Conservation (phyloP, 2,888 invertebrate genomes). For the Hololepta plana region DNA sequence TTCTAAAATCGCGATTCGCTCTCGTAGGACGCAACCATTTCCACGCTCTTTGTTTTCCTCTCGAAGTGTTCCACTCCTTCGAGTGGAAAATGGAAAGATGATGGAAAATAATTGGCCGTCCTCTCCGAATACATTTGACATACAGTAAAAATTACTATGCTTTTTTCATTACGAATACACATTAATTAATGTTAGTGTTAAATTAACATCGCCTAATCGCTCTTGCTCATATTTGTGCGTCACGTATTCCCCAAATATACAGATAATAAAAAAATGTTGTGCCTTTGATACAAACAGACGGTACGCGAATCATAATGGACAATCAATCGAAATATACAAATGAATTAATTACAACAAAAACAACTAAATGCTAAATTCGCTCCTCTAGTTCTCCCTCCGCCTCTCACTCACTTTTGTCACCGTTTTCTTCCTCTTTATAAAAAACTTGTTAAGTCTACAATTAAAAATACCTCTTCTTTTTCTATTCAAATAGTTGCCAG, state of each 20-base stretch:
- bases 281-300: too few relatives aligned
- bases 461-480: too few relatives aligned
- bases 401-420: too few relatives aligned
- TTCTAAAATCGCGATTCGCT: too few relatives aligned
- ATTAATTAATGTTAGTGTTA: constrained; percentile 6
- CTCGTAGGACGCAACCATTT: too few relatives aligned
- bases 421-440: too few relatives aligned
- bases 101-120: not conserved
- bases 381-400: too few relatives aligned
- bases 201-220: constrained; percentile 5
- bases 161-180: constrained; percentile 6
- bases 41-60: not conserved
- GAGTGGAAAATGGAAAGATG: constrained; percentile 2
- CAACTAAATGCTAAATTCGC: too few relatives aligned
- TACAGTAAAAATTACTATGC: constrained; percentile 5
- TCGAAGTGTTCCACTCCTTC: constrained; percentile 10
- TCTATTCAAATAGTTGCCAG: too few relatives aligned
- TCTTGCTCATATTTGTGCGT: constrained; percentile 4
- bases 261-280: constrained; percentile 18
- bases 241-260: constrained; percentile 21
- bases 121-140: constrained; percentile 6
- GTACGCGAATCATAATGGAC: too few relatives aligned
- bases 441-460: too few relatives aligned
- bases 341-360: too few relatives aligned
- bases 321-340: constrained; percentile 9